Evolutionary conservation across 1,140 invertebrate species (phyloP).

Genomic region (Panagrolaimus sp.): DNA sequence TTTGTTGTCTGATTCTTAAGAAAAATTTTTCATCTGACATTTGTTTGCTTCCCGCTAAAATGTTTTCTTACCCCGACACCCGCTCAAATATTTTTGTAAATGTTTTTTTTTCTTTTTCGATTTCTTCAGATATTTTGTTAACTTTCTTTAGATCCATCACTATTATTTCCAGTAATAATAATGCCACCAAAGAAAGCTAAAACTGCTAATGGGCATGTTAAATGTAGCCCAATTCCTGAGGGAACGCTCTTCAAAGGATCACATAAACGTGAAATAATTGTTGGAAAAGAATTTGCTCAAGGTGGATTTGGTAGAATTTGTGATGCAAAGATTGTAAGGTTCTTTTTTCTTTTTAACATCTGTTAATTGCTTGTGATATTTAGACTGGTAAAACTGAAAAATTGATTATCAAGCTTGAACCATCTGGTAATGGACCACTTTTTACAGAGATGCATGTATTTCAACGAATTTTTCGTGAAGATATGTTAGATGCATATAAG

Average conservation of each 20-base stretch:
- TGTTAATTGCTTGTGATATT: not conserved
- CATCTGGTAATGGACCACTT: slow-evolving; percentile 13
- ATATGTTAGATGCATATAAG: slow-evolving; percentile 14
- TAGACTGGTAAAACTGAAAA: not conserved
- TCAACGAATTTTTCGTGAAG: slow-evolving; percentile 17
- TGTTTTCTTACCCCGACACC: too few relatives aligned
- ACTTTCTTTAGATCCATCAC: too few relatives aligned
- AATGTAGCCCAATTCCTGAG: not conserved
- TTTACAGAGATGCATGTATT: slow-evolving; percentile 16
- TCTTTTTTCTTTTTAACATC: not conserved
- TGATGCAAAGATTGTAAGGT: slow-evolving; percentile 12
- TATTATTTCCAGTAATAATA: not conserved
- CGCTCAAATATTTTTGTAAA: too few relatives aligned
- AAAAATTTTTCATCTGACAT: too few relatives aligned
- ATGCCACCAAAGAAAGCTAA: slow-evolving; percentile 9
- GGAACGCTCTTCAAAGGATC: not conserved
- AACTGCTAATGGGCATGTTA: not conserved
- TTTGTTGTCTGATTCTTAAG: too few relatives aligned
- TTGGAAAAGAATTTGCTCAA: slow-evolving; percentile 10
- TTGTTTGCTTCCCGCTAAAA: too few relatives aligned
- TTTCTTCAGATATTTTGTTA: too few relatives aligned
- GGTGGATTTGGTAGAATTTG: slow-evolving; percentile 24
- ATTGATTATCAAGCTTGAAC: slow-evolving; percentile 18
- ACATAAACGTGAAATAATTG: not conserved
- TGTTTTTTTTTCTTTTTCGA: too few relatives aligned